Base-by-base conservation (phyloP, 2,888 invertebrate species). In the Hetaerina titia region DNA sequence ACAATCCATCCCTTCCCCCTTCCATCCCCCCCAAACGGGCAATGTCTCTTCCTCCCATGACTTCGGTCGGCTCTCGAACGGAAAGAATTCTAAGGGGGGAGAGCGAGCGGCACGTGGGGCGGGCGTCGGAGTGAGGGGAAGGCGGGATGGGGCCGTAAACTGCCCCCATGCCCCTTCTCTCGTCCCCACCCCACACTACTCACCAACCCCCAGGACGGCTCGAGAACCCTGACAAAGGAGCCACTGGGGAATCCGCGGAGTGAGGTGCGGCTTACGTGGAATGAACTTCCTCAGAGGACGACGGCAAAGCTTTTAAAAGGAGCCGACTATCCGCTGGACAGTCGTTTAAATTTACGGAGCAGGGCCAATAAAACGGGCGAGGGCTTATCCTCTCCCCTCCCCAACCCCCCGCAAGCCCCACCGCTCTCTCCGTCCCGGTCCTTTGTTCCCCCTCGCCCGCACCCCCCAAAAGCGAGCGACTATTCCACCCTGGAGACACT, bases 151-250 rank as follows among this genome's bases (percentile, higher is more conserved):
- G 90, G 90, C 63, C 90, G 63, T 90, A 90, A 90, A 90, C 90
- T 90, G 90, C 90, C 90, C 88, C 88, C 22, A 5, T n/a, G 45
- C 88, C 88, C 56, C 31, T 45, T 22, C 87, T 1, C 45, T 22
- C 63, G 31, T 60, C 90, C 90, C 63, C 58, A n/a, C 90, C 22
- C 25, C 31, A 13, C 31, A 17, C 22, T 31, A 7, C 81, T 81
- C 13, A 13, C 6, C 81, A 15, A 22, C 60, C 58, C 90, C 13
- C 19, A 69, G 69, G 22, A 69, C 90, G 63, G 90, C 90, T 90
- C 90, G 64, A 64, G 90, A 90, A 90, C 90, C 90, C 90, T 90
- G 90, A 90, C 90, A 90, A 90, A 90, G 64, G 90, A 64, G 90
- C 90, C 31, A 64, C 19, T 15, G 90, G n/a, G 45, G 90, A 64